Percentiles rank a stretch among this genome's conserved stretches.
Conservation (phyloP, 2,113 vertebrate species). For the Cairina moschata region DNA sequence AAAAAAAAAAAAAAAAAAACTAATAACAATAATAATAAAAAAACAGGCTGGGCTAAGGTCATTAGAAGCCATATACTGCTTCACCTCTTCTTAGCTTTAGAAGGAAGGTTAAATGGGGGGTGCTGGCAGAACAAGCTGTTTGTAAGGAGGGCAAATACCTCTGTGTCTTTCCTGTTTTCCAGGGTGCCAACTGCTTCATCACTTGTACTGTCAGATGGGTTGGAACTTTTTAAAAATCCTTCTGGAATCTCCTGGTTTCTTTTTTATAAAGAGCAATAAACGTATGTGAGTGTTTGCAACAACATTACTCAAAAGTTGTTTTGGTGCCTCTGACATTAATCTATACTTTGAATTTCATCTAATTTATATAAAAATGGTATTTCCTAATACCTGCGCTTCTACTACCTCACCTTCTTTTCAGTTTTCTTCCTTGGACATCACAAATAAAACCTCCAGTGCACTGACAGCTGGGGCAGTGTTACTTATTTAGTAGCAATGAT, state of each 20-base stretch:
- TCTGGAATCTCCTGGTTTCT: not conserved
- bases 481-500: not conserved
- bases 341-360: not conserved
- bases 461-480: not conserved
- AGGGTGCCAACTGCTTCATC: not conserved
- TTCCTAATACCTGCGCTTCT: not conserved
- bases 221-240: not conserved
- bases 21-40: not conserved
- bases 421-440: not conserved
- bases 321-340: not conserved
- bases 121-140: constrained; percentile 23
- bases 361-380: not conserved
- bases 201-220: not conserved
- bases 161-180: not conserved
- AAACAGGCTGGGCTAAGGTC: not conserved
- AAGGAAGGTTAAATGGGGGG: not conserved
- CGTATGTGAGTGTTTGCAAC: not conserved
- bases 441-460: not conserved
- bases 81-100: not conserved
- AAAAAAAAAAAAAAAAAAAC: not conserved
- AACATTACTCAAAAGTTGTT: not conserved
- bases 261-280: not conserved
- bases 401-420: not conserved
- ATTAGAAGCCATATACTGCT: constrained; percentile 5
- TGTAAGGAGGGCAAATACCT: not conserved